phyloP scores from a whole-genome alignment of 2,888 invertebrate species.

The Drosophila fungiperda region DNA sequence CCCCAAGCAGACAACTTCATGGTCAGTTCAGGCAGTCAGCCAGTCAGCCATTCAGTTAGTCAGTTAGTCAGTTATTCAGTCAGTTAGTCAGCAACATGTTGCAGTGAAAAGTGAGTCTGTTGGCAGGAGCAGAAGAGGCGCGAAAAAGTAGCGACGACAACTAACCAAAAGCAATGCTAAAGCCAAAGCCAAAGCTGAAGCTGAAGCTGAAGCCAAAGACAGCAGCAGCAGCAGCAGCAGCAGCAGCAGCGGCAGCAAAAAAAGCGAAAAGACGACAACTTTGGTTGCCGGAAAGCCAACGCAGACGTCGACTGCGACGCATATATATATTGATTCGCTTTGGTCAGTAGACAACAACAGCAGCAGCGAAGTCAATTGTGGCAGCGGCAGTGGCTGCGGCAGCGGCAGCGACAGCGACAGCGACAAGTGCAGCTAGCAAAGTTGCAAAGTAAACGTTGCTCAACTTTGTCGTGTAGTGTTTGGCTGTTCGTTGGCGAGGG shows the following conservation, averaged over 20 bases:
- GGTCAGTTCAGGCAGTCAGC: conserved; percentile 38
- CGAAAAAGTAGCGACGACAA: conserved; percentile 16
- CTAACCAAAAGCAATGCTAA: conserved; percentile 23
- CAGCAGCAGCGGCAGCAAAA: conserved; percentile 46
- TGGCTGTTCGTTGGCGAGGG: background rate
- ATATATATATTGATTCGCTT: conserved; percentile 77
- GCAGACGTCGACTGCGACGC: conserved; percentile 15
- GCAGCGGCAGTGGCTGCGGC: conserved; percentile 24
- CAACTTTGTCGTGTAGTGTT: conserved; percentile 25
- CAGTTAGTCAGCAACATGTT: conserved; percentile 62
- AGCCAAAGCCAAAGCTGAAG: conserved; percentile 24
- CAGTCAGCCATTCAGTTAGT: conserved; percentile 5
- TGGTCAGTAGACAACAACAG: conserved; percentile 58
- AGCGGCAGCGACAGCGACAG: conserved; percentile 27
- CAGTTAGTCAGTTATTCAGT: conserved; percentile 39
- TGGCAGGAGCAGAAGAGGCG: conserved; percentile 24
- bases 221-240: conserved; percentile 6
- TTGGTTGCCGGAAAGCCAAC: conserved; percentile 49
- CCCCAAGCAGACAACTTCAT: conserved; percentile 43
- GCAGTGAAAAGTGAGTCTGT: conserved; percentile 74
- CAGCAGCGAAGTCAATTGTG: background rate
- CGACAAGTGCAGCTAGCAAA: conserved; percentile 61
- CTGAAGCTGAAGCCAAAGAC: conserved; percentile 4
- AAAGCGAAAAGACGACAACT: conserved; percentile 74
- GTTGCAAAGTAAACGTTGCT: conserved; percentile 46